These are phyloP conservation scores for Sebastes iracundus DNA, from an alignment of 2,797 vertebrate species.

Conservation along the genomic window DNA sequence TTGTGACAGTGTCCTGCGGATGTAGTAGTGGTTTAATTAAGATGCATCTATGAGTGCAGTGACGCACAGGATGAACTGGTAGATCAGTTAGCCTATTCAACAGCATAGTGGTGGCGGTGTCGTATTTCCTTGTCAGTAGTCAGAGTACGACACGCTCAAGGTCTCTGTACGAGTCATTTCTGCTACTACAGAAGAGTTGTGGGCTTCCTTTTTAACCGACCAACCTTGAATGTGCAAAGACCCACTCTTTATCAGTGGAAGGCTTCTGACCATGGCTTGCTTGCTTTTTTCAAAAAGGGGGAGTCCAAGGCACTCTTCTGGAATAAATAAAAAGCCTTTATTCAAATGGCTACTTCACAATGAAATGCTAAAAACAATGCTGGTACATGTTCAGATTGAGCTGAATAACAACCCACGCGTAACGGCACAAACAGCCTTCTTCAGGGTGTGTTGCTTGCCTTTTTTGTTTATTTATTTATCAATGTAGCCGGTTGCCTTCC, in stretches of 20 bases:
- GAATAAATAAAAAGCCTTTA: too few species aligned
- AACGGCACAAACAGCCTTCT: too few species aligned
- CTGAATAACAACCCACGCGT: too few species aligned
- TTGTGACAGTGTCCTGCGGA: background rate
- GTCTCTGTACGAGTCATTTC: constrained; percentile 16
- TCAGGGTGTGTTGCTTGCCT: too few species aligned
- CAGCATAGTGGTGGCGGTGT: background rate
- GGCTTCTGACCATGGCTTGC: background rate
- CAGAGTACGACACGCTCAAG: constrained; percentile 8
- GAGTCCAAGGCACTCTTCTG: too few species aligned
- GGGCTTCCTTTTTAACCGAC: background rate
- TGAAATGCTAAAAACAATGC: too few species aligned
- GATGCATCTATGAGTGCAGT: background rate
- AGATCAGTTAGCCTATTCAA: background rate
- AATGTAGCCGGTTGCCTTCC: background rate
- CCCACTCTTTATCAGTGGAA: background rate
- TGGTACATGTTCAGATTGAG: background rate
- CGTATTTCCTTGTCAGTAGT: constrained; percentile 1
- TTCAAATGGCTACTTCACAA: too few species aligned
- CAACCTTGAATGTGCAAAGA: constrained; percentile 15
- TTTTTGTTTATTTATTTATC: background rate
- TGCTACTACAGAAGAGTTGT: background rate
- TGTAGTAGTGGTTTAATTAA: constrained; percentile 3
- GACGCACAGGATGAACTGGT: background rate
- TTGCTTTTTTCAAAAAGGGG: background rate